Evolutionary conservation across 2,113 vertebrate genomes (phyloP).

Genomic region (Macaca nemestrina): DNA sequence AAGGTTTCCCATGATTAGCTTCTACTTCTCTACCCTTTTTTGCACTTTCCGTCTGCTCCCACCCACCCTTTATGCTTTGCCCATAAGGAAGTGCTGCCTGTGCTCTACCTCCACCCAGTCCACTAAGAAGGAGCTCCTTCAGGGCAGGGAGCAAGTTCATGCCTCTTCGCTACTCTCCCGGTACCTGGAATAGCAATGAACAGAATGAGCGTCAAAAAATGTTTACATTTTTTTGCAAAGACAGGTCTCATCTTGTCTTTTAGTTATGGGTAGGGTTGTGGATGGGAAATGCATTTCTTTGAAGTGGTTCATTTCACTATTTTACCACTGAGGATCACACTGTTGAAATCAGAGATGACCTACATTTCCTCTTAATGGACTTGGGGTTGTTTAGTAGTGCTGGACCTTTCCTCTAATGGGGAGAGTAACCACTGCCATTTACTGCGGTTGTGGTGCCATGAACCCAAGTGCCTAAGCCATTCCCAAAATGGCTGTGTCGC

Average conservation of each 20-base stretch:
- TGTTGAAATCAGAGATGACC: not conserved
- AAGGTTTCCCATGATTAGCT: not conserved
- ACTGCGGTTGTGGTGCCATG: not conserved
- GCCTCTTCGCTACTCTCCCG: fast-evolving
- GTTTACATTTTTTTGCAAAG: not conserved
- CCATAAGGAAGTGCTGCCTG: not conserved
- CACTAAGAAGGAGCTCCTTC: not conserved
- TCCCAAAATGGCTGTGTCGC: fast-evolving
- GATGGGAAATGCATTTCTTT: not conserved
- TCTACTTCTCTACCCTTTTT: too few species aligned
- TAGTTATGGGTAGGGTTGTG: not conserved
- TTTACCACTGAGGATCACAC: not conserved
- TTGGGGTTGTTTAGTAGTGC: not conserved
- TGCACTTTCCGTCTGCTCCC: too few species aligned
- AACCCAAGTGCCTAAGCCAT: fast-evolving
- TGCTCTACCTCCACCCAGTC: too few species aligned
- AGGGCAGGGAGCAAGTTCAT: not conserved
- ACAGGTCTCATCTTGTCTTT: not conserved
- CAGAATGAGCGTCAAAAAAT: not conserved
- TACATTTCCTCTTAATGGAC: not conserved
- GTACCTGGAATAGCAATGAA: not conserved
- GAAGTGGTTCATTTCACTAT: not conserved
- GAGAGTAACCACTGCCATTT: not conserved
- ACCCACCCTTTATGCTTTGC: fast-evolving
- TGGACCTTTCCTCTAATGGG: not conserved